Base-by-base conservation (phyloP, 64 coral and sea anemone genomes). In the Catalaphyllia jardinei region DNA sequence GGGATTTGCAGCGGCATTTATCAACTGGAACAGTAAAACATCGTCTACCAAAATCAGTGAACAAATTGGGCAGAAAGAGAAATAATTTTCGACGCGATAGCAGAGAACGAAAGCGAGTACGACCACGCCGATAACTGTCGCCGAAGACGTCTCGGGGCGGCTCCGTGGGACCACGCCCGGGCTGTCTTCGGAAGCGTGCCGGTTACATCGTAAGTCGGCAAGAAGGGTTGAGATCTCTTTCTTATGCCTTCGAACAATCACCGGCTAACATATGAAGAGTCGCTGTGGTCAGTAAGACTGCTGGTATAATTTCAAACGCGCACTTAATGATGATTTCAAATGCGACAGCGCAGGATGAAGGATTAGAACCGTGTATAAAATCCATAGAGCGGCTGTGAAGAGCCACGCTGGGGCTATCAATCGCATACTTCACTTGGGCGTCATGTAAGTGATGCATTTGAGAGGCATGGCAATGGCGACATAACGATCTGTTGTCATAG, bases 1-100 rank as follows among this genome's bases (percentile, higher is more conserved):
- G 46, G 74, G 35, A 76, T 76, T 76, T 50, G 74, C 74, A 49
- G 74, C 74, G 38, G 35, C 74, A 35, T 76, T 76, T 49, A 76
- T 10, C 39, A 76, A 19, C 33, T 24, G 31, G 38, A 76, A 22
- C 20, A 76, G 31, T 18, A 76, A 42, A 76, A 76, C 74, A 22
- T 24, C 74, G 17, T 76, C 74, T 7, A 76, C 33, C 16, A 76
- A 76, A 76, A 49, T 24, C 22, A 22, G 10, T 19, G 74, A 38
- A 49, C 74, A 76, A 38, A 49, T 49, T 24, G 19, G 16, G n/a
- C 74, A 76, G 38, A 76, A 76, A 75, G 39, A 50, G 16, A 76
- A 76, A 49, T 76, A 49, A 39, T 16, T 76, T 76, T 76, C 74
- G 74, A 76, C 39, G 19, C 16, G 22, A 29, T 76, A 76, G 18